phyloP scores from a whole-genome alignment of 1,140 invertebrate species.

The Procambarus virginalis region DNA sequence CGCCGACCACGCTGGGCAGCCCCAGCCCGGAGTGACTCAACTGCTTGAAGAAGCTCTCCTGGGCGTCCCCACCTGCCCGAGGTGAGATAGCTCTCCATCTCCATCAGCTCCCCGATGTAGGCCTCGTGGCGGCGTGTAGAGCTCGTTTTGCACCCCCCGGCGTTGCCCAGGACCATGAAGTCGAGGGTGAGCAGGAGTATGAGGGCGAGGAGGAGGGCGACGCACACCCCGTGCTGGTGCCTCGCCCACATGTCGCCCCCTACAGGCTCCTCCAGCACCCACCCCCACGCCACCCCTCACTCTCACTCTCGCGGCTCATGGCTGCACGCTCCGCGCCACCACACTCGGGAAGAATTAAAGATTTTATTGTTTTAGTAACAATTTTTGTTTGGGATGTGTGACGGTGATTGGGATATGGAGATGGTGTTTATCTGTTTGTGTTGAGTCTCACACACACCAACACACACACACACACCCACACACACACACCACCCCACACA shows the following conservation, averaged over 20 bases:
- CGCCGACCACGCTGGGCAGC: background rate
- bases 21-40: background rate
- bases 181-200: background rate
- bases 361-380: too few species aligned
- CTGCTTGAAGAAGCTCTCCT: background rate
- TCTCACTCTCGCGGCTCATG: too few species aligned
- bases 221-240: background rate
- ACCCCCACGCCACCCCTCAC: background rate
- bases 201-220: background rate
- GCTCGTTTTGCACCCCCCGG: background rate
- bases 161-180: background rate
- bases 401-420: too few species aligned
- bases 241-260: background rate
- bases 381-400: too few species aligned
- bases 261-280: background rate
- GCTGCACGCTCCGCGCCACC: too few species aligned
- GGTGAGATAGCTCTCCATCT: too few species aligned
- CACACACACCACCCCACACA: too few species aligned
- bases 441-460: too few species aligned
- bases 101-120: background rate
- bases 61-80: background rate
- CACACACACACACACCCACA: too few species aligned
- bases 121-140: background rate
- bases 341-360: too few species aligned
- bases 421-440: too few species aligned